Conservation (phyloP, 2,797 vertebrate species). For the Poeciliopsis gracilis region DNA sequence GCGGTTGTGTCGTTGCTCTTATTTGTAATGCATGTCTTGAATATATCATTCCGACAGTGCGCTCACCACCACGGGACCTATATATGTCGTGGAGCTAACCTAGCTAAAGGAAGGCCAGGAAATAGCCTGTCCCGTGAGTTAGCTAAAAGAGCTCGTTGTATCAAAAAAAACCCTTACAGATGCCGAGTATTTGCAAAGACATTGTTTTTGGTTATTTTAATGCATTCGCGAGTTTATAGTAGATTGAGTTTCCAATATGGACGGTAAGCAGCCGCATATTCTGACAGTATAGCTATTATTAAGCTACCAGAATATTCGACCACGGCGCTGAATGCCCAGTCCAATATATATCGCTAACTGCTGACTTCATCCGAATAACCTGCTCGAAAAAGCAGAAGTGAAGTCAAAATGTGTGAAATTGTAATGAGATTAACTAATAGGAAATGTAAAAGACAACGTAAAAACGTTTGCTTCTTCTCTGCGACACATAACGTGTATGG, state of each 20-base stretch:
- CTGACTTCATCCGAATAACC: not conserved
- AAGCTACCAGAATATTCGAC: constrained; percentile 61
- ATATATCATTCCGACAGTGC: not conserved
- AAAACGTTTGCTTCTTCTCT: not conserved
- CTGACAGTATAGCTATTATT: constrained; percentile 25
- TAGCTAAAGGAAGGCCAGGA: constrained; percentile 44
- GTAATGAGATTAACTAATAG: rapidly evolving
- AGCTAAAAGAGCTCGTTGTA: constrained; percentile 22
- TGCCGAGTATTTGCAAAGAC: rapidly evolving
- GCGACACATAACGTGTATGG: constrained; percentile 13
- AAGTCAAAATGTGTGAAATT: rapidly evolving
- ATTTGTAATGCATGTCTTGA: not conserved
- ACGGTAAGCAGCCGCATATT: constrained; percentile 30
- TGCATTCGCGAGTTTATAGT: rapidly evolving
- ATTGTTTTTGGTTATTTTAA: rapidly evolving
- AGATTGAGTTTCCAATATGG: rapidly evolving
- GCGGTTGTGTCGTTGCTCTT: not conserved
- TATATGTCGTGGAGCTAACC: constrained; percentile 53
- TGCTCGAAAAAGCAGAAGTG: not conserved
- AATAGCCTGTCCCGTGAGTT: constrained; percentile 38
- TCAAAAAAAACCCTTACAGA: rapidly evolving
- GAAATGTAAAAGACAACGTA: rapidly evolving
- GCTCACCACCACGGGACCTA: constrained; percentile 22
- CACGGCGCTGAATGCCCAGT: constrained; percentile 26
- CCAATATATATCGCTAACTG: not conserved